phyloP scores from a whole-genome alignment of 2,113 vertebrate species.

The Charadrius vociferus region DNA sequence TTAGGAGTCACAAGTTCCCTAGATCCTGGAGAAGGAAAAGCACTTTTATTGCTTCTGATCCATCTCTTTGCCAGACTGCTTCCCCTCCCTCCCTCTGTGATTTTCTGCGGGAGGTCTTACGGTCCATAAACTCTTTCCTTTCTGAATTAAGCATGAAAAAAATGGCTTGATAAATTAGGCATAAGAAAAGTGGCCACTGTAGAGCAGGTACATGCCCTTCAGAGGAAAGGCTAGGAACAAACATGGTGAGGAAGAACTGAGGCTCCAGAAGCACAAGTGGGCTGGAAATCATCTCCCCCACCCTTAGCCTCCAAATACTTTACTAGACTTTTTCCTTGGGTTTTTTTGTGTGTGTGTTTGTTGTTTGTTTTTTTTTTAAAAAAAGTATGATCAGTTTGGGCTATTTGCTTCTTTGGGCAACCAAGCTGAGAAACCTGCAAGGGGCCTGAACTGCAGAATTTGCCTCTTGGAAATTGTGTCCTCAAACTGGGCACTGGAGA shows the following conservation, averaged over 20 bases:
- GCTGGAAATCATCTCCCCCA: background rate
- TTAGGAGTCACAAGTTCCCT: background rate
- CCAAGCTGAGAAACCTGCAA: background rate
- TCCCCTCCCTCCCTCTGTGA: background rate
- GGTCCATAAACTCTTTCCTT: background rate
- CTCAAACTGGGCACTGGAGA: background rate
- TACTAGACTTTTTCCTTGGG: background rate
- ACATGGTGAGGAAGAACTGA: fast-evolving
- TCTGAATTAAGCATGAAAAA: background rate
- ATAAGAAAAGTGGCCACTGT: background rate
- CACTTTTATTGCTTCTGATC: background rate
- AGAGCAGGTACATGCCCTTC: background rate
- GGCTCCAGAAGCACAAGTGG: background rate
- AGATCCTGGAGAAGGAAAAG: background rate
- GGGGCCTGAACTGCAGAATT: background rate
- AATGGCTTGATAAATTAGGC: background rate
- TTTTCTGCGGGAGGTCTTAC: background rate
- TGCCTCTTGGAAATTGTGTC: background rate
- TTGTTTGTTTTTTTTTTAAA: background rate
- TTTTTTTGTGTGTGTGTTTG: background rate
- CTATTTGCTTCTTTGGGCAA: background rate
- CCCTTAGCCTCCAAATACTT: background rate
- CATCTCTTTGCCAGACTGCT: background rate
- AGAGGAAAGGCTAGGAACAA: background rate
- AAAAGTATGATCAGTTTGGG: background rate